Conservation (phyloP, 2,797 vertebrate species). For the Mus spretus region DNA sequence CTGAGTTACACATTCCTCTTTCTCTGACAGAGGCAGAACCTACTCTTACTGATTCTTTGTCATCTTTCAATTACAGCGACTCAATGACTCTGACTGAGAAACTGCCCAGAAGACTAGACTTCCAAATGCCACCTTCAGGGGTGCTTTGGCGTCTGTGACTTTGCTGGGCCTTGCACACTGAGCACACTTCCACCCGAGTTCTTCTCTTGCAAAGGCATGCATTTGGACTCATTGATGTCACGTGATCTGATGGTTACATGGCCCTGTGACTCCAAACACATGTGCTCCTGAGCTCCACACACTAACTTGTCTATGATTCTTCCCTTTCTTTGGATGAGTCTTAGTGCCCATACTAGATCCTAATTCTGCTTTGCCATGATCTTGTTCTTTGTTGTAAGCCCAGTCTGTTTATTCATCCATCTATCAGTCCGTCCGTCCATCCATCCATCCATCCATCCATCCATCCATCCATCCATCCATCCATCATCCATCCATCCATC, state of each 20-base stretch:
- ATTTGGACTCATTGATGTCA: neutral
- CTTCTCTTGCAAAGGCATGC: slow-evolving; percentile 4
- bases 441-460: neutral
- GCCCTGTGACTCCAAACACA: neutral
- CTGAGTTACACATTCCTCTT: neutral
- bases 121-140: neutral
- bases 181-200: neutral
- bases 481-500: neutral
- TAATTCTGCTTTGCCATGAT: neutral
- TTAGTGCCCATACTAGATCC: neutral
- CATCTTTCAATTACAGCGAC: neutral
- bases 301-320: neutral
- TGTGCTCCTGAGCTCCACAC: neutral
- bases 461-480: neutral
- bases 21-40: neutral
- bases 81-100: slow-evolving; percentile 27
- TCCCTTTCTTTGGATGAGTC: neutral
- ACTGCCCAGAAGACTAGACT: neutral
- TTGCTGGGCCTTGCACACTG: neutral
- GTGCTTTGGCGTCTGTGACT: neutral
- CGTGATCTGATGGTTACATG: neutral
- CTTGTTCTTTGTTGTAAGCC: neutral
- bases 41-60: neutral
- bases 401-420: neutral
- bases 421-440: neutral